Evolutionary conservation across 1,140 invertebrate genomes (phyloP).

Genomic region (Diprion similis): DNA sequence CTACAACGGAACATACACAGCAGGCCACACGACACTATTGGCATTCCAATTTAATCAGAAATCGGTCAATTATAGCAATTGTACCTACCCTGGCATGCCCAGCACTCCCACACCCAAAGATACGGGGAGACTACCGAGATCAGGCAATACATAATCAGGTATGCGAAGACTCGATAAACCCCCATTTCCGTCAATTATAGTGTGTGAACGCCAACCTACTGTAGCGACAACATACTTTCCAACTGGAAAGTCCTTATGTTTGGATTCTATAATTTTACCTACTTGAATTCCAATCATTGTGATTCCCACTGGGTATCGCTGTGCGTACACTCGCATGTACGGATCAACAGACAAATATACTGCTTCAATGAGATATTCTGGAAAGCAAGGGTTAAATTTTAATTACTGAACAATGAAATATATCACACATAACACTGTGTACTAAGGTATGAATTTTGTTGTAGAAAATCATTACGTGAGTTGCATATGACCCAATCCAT

Average conservation of each 20-base stretch:
- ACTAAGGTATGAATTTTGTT: no score
- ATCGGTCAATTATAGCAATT: no score
- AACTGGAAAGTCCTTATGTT: conserved; percentile 59
- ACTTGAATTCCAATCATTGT: conserved; percentile 33
- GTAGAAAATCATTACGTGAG: no score
- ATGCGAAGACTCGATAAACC: background rate
- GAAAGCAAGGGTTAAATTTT: conserved; percentile 6
- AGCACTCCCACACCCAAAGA: conserved; percentile 51
- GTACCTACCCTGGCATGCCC: conserved; percentile 55
- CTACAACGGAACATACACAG: no score
- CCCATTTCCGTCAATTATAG: conserved; percentile 41
- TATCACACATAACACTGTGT: no score
- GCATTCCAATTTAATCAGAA: no score
- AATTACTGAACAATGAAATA: no score
- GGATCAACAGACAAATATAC: conserved; percentile 49
- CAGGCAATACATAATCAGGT: conserved; percentile 39
- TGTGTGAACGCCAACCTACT: conserved; percentile 66
- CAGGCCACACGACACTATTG: no score
- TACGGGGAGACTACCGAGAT: conserved; percentile 44
- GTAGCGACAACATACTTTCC: conserved; percentile 59
- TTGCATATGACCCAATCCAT: no score
- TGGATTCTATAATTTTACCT: conserved; percentile 57
- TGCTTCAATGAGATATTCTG: conserved; percentile 47
- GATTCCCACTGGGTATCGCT: conserved; percentile 11
- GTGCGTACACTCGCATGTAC: conserved; percentile 42